Percentiles rank a stretch among this genome's conserved stretches.
Evolutionary conservation across 2,113 vertebrate species (phyloP).

Genomic region (Hirundichthys speculiger): DNA sequence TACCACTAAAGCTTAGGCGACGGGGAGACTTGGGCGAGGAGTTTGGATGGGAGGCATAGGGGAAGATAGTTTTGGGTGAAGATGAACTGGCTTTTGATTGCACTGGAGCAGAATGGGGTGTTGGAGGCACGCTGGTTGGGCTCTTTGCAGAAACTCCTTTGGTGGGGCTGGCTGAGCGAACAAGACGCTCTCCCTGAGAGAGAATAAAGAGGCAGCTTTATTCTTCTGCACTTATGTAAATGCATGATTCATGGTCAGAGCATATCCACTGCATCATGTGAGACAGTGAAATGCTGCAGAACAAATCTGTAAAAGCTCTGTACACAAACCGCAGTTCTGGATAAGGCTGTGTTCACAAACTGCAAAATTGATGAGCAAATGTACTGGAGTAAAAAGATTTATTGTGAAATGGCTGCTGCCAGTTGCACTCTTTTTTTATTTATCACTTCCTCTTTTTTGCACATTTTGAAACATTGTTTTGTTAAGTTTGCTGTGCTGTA

Average conservation of each 20-base stretch:
- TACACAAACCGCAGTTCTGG: background rate
- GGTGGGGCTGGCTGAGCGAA: conserved; percentile 82
- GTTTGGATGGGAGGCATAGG: conserved; percentile 86
- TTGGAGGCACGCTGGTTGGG: conserved; percentile 78
- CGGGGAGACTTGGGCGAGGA: conserved; percentile 93
- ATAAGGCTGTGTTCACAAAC: background rate
- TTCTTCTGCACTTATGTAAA: background rate
- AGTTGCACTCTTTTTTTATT: conserved; percentile 5
- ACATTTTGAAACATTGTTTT: background rate
- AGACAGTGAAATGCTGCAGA: background rate
- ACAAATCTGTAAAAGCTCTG: background rate
- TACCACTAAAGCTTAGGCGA: conserved; percentile 94
- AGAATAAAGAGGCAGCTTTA: conserved; percentile 28
- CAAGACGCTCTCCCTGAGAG: conserved; percentile 84
- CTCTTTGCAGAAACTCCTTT: conserved; percentile 83
- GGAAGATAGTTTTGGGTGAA: conserved; percentile 91
- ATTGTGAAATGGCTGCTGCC: conserved; percentile 33
- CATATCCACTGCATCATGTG: conserved; percentile 2
- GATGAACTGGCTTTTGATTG: conserved; percentile 83
- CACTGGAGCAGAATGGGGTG: conserved; percentile 86
- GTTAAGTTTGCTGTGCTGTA: conserved; percentile 8
- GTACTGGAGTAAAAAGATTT: conserved; percentile 13
- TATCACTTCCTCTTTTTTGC: conserved; percentile 51
- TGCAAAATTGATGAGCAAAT: background rate
- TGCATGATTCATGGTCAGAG: background rate